Base-by-base conservation (phyloP, 2,888 invertebrate species). In the Chrysomela aeneicollis region DNA sequence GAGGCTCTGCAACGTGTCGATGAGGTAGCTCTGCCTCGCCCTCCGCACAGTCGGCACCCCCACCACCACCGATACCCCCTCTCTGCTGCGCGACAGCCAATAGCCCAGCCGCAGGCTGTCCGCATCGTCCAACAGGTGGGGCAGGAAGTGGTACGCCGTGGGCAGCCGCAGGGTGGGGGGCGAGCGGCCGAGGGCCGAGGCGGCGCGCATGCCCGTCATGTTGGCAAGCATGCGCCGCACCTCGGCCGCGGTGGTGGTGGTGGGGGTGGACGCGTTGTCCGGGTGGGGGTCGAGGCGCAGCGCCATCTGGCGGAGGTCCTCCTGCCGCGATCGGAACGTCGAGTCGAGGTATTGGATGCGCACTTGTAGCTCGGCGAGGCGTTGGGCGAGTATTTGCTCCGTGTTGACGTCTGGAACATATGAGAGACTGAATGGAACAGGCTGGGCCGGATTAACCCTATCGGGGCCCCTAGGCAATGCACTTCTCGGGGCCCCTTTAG, bases 11-110 rank as follows among this genome's bases (percentile, higher is more conserved):
- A 97, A 83, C 0, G 97, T 97, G 22, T 92, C 87, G 82, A 94
- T 85, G 42, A 97, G 85, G 82, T 97, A 97, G 72, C 88, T 92
- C 77, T 95, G 94, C 73, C 93, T 92, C 70, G 94, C 93, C 47
- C 97, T 85, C 74, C 90, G 91, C 5, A 97, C 95, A 0, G 97
- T 97, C 0, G 97, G 97, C 67, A 97, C 87, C 0, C 95, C 97
- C 53, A 97, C 85, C 0, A 96, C 93, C 66, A 95, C 87, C 54
- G 93, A 92, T 0, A 92, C 92, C 71, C 92, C 91, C 8, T 86
- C 85, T 62, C 92, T 86, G 1, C 90, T 90, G 68, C 89, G 89
- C 32, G 91, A 91, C 81, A 94, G 85, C 73, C 92, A 86, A 80
- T 90, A 92, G 9, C 92, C 91, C 1, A 96, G 93, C 62, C 89